Evolutionary conservation across 2,113 vertebrate genomes (phyloP).

Genomic region (Apodemus speciosus): DNA sequence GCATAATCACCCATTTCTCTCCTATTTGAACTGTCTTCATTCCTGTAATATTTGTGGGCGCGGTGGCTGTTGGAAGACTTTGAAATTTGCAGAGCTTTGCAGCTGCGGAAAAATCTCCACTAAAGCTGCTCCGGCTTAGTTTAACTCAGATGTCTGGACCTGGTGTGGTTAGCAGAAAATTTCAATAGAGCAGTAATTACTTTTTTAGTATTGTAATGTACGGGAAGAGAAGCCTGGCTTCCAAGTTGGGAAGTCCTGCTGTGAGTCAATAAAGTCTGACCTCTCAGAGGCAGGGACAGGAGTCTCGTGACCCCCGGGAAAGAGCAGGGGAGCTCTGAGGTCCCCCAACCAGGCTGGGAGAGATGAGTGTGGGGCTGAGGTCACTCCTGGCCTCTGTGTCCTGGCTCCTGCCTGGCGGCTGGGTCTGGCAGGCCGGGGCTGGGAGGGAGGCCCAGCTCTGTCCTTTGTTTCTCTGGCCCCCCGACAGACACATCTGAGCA

Average conservation of each 20-base stretch:
- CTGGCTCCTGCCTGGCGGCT: not conserved
- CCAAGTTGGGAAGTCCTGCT: constrained; percentile 56
- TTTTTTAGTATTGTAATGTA: constrained; percentile 60
- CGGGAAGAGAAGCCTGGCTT: constrained; percentile 68
- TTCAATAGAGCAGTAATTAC: constrained; percentile 57
- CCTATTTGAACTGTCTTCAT: not conserved
- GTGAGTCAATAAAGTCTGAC: constrained; percentile 49
- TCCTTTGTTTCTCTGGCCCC: constrained; percentile 21
- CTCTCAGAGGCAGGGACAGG: not conserved
- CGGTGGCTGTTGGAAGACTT: constrained; percentile 43
- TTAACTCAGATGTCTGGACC: constrained; percentile 65
- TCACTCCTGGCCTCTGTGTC: constrained; percentile 11
- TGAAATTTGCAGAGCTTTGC: constrained; percentile 46
- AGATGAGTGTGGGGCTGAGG: not conserved
- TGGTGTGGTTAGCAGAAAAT: constrained; percentile 55
- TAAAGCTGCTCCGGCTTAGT: constrained; percentile 37
- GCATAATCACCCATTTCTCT: not conserved
- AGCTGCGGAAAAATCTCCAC: constrained; percentile 61
- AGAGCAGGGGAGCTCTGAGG: not conserved
- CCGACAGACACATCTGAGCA: constrained; percentile 24
- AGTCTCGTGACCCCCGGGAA: not conserved
- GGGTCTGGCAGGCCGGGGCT: not conserved
- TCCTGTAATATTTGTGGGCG: not conserved
- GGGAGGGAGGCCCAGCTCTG: not conserved
- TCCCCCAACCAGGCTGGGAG: not conserved